Evolutionary conservation across 64 coral and sea anemone species (phyloP).

Genomic region (Dendrophyllia cribrosa): DNA sequence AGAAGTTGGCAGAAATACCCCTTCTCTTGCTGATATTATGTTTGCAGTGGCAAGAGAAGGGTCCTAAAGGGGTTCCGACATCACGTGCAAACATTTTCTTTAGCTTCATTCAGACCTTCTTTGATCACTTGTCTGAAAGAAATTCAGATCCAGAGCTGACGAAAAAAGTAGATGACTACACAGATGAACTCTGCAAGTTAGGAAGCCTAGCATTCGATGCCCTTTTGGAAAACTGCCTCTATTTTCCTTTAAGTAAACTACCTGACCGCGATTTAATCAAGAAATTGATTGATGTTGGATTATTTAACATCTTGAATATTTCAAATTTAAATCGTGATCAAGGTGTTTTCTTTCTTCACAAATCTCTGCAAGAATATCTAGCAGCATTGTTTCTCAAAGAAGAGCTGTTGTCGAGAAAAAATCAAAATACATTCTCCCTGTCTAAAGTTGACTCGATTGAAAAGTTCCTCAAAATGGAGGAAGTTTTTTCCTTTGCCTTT

Average conservation of each 20-base stretch:
- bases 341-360: constrained; percentile 29
- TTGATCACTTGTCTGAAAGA: constrained; percentile 1
- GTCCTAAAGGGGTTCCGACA: not conserved
- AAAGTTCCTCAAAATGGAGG: not conserved
- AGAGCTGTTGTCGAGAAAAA: not conserved
- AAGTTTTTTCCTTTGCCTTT: not conserved
- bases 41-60: constrained; percentile 41
- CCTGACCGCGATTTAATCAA: not conserved
- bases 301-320: not conserved
- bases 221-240: not conserved
- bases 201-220: not conserved
- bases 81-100: constrained; percentile 3
- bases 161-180: not conserved
- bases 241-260: not conserved
- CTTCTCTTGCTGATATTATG: constrained; percentile 51
- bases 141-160: not conserved
- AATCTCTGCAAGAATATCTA: constrained; percentile 34
- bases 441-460: not conserved
- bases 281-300: not conserved
- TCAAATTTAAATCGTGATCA: not conserved
- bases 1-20: constrained; percentile 46
- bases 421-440: not conserved
- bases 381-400: constrained; percentile 1
- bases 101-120: constrained; percentile 5
- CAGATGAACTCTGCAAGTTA: not conserved